phyloP scores from a whole-genome alignment of 2,797 vertebrate species.

The Propithecus deckenii region DNA sequence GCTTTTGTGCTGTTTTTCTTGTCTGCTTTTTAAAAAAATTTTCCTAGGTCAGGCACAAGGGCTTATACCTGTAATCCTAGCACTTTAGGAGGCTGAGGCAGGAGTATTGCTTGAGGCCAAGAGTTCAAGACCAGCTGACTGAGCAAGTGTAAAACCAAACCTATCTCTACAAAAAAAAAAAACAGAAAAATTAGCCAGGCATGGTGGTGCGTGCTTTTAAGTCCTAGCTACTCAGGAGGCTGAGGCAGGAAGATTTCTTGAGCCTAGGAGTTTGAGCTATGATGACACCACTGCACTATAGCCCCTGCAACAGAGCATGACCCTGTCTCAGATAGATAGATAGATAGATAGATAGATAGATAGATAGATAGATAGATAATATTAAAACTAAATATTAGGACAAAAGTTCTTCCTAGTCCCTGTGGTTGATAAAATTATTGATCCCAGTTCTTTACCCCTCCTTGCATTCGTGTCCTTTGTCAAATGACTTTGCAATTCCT shows the following conservation, averaged over 20 bases:
- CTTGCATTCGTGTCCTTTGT: not conserved
- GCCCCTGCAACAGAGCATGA: not conserved
- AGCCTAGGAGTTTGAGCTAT: not conserved
- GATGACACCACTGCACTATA: not conserved
- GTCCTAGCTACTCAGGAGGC: not conserved
- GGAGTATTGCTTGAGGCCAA: not conserved
- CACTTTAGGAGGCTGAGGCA: not conserved
- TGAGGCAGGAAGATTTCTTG: not conserved
- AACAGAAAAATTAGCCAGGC: not conserved
- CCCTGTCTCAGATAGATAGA: not conserved
- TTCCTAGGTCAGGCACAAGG: not conserved
- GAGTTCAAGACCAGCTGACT: not conserved
- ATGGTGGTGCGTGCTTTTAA: not conserved
- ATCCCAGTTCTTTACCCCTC: not conserved
- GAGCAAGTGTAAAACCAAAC: not conserved
- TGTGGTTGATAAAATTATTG: slow-evolving; percentile 8
- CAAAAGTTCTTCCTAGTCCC: not conserved
- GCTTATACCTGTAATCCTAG: not conserved
- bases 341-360: no score
- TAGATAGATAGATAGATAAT: not conserved
- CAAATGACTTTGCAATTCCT: not conserved
- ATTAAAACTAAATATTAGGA: not conserved
- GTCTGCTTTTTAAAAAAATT: not conserved
- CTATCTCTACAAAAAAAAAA: not conserved
- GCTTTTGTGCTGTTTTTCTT: not conserved